Conservation (phyloP, 1,140 invertebrate genomes). For the Augochlora pura region DNA sequence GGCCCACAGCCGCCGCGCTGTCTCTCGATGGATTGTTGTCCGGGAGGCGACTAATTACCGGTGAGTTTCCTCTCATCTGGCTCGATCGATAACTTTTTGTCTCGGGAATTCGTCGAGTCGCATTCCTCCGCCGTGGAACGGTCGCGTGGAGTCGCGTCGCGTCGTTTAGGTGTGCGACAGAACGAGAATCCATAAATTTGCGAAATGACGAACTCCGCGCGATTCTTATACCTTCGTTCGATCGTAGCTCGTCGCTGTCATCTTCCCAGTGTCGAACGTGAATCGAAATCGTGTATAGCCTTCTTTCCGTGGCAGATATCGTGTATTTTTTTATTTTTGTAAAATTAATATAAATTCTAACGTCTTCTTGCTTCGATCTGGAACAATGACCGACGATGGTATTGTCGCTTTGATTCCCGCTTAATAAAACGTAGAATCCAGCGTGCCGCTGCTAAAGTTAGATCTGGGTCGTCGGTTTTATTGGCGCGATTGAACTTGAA, state of each 20-base stretch:
- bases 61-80: slow-evolving; percentile 41
- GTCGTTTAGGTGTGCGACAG: not conserved
- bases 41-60: slow-evolving; percentile 48
- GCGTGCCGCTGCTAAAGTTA: slow-evolving; percentile 31
- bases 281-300: no score
- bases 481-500: slow-evolving; percentile 49
- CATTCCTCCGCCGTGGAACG: not conserved
- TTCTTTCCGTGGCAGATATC: no score
- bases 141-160: not conserved
- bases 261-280: no score
- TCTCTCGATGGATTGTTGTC: slow-evolving; percentile 49
- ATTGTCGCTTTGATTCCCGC: slow-evolving; percentile 42
- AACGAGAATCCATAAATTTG: slow-evolving; percentile 31
- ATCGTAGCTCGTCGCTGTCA: no score
- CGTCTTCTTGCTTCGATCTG: not conserved
- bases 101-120: slow-evolving; percentile 46
- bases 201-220: slow-evolving; percentile 26
- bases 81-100: slow-evolving; percentile 49
- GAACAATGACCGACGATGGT: not conserved
- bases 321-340: no score
- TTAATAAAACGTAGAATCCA: slow-evolving; percentile 32
- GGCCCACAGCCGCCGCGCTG: not conserved
- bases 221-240: not conserved
- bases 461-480: slow-evolving; percentile 46
- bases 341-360: no score